These are phyloP conservation scores for Electrophaes corylata DNA, from an alignment of 2,888 invertebrate species.

Conservation along the genomic window DNA sequence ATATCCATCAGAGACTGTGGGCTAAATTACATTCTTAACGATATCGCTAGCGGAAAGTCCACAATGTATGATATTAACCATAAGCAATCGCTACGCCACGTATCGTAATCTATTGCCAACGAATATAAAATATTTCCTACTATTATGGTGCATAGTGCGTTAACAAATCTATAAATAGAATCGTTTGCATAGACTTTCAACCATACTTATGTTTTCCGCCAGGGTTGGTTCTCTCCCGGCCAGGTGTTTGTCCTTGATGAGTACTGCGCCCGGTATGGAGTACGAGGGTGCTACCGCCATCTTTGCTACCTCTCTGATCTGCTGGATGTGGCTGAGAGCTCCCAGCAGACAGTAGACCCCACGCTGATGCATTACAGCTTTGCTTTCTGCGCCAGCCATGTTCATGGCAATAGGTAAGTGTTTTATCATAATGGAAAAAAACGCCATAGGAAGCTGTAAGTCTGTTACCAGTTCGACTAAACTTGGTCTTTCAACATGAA, in stretches of 20 bases:
- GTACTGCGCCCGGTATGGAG: constrained; percentile 98
- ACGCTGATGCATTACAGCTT: constrained; percentile 99
- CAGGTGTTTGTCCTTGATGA: constrained; percentile 99
- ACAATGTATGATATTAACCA: too few relatives aligned
- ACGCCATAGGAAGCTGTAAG: background rate
- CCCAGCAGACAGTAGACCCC: constrained; percentile 96
- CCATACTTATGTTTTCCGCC: constrained; percentile 43
- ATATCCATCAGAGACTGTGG: too few relatives aligned
- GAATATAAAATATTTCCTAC: too few relatives aligned
- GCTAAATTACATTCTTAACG: too few relatives aligned
- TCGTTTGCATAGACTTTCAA: too few relatives aligned
- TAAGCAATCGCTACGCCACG: too few relatives aligned
- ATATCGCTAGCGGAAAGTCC: too few relatives aligned
- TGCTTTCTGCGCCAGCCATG: constrained; percentile 99
- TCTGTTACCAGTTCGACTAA: too few relatives aligned
- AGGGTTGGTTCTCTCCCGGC: constrained; percentile 99
- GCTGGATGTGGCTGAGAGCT: constrained; percentile 96
- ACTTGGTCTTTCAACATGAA: too few relatives aligned
- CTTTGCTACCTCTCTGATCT: constrained; percentile 98
- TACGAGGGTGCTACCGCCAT: constrained; percentile 98
- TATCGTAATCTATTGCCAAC: too few relatives aligned
- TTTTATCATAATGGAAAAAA: background rate
- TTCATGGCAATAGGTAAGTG: constrained; percentile 97
- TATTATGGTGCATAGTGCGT: too few relatives aligned
- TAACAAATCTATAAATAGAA: too few relatives aligned